Evolutionary conservation across 2,113 vertebrate species (phyloP), one percentile per base, ranked within the genome.

Genomic region (Phalacrocorax aristotelis): DNA sequence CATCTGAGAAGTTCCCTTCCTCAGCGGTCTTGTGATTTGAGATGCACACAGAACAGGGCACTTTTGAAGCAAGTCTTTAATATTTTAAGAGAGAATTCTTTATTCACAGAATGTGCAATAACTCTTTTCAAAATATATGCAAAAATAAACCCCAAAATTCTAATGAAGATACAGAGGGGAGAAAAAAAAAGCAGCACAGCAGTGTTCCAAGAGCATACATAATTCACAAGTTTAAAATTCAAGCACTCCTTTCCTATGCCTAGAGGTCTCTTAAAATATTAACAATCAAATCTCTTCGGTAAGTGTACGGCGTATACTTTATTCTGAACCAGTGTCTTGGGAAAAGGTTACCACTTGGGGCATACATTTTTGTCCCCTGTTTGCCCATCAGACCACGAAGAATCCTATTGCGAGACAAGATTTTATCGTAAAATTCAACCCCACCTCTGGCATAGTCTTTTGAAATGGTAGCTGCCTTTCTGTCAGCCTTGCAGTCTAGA

Each of bases 391-490:
- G 97, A 7, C 93, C 84, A 65, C 99, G 99, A 61, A 99, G 95
- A 29, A 96, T 98, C 93, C 97, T 97, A 94, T 99, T 99, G 76
- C 98, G 97, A 7, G 93, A 97, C 83, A 99, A 94, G 87, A 99
- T 97, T 97, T 99, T 99, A 76, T 99, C 98, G 13, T 99, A 99
- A 97, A 99, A 99, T 96, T 99, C 99, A 27, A 99, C 97, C 13
- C 99, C 99, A 17, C 99, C 99, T 38, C 60, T 97, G 85, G 99
- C 98, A 0, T 99, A 99, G 71, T 97, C 96, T 18, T 61, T 44
- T 22, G 99, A 99, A 83, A 99, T 58, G 13, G 95, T 48, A 1
- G 99, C 99, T 0, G 98, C 98, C 12, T 38, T 97, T 3, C 87
- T 97, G 97, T 99, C 99, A 7, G 98, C 97, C 87, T 87, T 97